Evolutionary conservation across 2,888 invertebrate genomes (phyloP), one percentile per base, ranked within the genome.

Genomic region (Lamellibrachia columna): DNA sequence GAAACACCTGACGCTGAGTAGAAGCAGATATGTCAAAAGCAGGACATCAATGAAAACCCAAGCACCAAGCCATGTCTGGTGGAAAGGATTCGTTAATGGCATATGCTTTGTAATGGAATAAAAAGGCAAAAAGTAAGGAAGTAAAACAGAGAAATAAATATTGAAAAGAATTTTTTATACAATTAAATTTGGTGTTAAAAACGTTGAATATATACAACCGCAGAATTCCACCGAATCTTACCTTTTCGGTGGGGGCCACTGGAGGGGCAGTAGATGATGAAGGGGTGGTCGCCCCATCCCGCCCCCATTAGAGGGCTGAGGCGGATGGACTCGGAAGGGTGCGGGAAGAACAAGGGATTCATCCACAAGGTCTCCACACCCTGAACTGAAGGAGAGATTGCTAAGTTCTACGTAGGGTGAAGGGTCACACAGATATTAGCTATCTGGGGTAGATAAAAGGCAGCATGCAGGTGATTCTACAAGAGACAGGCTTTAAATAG

Each of bases 201-300:
- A 75, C 22, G n/a, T 6, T 75, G 15, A 75, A 75, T 15, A 6
- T 22, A 11, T 3, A 6, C 75, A 75, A 15, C 75, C 75, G 22
- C 6, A 75, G 9, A 7, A 75, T 15, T 75, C 75, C 75, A 75
- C 75, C 75, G 75, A 75, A 75, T 22, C 75, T 75, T 75, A 75
- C 75, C 75, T 75, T 75, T 75, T n/a, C 75, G 75, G 75, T 75
- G 75, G 75, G 75, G 75, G 75, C 75, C 75, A 75, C 22, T 75
- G 75, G 22, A 75, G 75, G 75, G 75, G 75, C 6, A 75, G 75
- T 15, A 75, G 75, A 75, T 75, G 75, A n/a, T 75, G 75, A 75
- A 75, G 75, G 75, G 75, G 75, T 22, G 75, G 15, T 22, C 75
- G 75, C 15, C 75, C 75, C 75, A 75, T 75, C 75, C 15, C n/a